Conservation (phyloP, 1,140 invertebrate genomes). For the Formica selysi region DNA sequence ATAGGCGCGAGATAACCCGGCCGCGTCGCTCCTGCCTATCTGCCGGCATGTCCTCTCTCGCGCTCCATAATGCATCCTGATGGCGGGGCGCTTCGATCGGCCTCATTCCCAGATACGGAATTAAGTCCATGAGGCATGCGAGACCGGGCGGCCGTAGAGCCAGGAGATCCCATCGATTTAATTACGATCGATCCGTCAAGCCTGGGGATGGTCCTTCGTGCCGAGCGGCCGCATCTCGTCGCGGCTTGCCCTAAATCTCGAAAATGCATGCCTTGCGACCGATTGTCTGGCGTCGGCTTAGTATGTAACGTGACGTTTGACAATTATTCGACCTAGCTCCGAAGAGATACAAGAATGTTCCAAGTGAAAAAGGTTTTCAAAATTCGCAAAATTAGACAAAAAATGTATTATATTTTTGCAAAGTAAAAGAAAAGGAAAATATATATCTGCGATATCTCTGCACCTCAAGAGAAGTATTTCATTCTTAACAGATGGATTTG, state of each 20-base stretch:
- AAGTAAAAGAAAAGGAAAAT: not conserved
- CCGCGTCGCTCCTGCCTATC: constrained; percentile 74
- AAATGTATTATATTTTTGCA: not conserved
- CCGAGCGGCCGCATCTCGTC: constrained; percentile 41
- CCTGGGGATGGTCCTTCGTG: constrained; percentile 46
- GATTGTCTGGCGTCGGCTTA: not conserved
- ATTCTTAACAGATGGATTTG: constrained; percentile 9
- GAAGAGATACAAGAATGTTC: not conserved
- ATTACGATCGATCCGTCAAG: constrained; percentile 79
- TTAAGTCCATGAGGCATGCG: constrained; percentile 72
- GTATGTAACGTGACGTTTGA: not conserved
- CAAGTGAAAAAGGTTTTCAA: not conserved
- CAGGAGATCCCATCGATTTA: constrained; percentile 80
- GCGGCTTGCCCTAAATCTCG: constrained; percentile 73
- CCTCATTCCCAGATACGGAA: constrained; percentile 80
- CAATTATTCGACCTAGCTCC: not conserved
- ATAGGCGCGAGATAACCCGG: constrained; percentile 84
- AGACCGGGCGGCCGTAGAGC: constrained; percentile 46
- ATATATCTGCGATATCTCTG: constrained; percentile 11
- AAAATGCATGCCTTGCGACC: constrained; percentile 65
- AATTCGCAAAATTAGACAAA: not conserved
- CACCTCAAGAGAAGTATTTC: not conserved
- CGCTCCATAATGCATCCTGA: constrained; percentile 81
- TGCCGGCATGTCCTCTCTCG: constrained; percentile 75
- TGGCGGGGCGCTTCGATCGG: constrained; percentile 80